Evolutionary conservation across 1,140 invertebrate genomes (phyloP).

Genomic region (Drosophila bocki): DNA sequence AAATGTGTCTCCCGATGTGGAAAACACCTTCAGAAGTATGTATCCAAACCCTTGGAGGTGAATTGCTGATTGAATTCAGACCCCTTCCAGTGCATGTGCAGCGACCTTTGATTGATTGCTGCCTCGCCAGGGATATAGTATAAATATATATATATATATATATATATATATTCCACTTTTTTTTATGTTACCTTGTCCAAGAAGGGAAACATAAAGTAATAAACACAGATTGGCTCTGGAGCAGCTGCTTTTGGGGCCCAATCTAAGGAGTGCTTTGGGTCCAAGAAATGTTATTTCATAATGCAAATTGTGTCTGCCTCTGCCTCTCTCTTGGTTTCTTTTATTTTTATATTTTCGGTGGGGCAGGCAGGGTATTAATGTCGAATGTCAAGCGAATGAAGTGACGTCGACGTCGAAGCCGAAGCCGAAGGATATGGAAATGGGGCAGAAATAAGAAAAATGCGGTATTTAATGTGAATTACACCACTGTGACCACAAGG

Average conservation of each 20-base stretch:
- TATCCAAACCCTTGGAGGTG: not conserved
- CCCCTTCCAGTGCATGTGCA: slow-evolving; percentile 35
- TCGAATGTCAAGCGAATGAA: slow-evolving; percentile 79
- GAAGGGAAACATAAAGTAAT: slow-evolving; percentile 51
- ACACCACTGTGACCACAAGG: slow-evolving; percentile 84
- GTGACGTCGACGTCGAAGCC: slow-evolving; percentile 48
- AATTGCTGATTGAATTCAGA: slow-evolving; percentile 26
- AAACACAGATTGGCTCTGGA: slow-evolving; percentile 62
- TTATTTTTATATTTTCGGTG: slow-evolving; percentile 2
- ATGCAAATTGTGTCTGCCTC: slow-evolving; percentile 72
- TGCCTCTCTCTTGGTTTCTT: not conserved
- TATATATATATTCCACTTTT: not conserved
- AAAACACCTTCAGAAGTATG: not conserved
- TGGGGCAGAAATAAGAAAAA: slow-evolving; percentile 79
- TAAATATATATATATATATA: not conserved
- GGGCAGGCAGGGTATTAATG: slow-evolving; percentile 67
- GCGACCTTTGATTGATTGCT: slow-evolving; percentile 53
- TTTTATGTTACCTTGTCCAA: not conserved
- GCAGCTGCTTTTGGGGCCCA: slow-evolving; percentile 21
- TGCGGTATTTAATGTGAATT: slow-evolving; percentile 85
- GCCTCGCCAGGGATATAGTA: not conserved
- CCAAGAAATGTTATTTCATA: slow-evolving; percentile 77
- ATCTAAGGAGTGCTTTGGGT: slow-evolving; percentile 47
- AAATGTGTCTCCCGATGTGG: not conserved
- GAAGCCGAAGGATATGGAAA: slow-evolving; percentile 57